These are phyloP conservation scores for Orthonyx spaldingii DNA, from an alignment of 2,113 vertebrate genomes.

Conservation along the genomic window DNA sequence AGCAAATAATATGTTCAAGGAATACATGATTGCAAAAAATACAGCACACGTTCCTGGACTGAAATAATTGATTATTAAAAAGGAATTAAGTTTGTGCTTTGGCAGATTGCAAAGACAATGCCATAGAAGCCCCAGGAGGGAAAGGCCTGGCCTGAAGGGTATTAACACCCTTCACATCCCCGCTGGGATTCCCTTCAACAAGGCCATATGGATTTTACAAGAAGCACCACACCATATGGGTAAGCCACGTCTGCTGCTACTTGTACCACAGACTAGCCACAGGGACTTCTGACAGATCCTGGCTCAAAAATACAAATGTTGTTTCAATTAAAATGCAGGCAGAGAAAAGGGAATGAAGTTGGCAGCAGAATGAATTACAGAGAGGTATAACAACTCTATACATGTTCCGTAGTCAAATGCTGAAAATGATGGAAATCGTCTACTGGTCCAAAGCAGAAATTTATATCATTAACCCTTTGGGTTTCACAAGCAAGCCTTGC, in stretches of 20 bases:
- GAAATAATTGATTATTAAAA: constrained; percentile 95
- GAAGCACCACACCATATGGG: constrained; percentile 91
- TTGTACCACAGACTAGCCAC: constrained; percentile 82
- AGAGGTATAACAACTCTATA: constrained; percentile 66
- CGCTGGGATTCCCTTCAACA: constrained; percentile 86
- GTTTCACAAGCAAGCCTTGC: not conserved
- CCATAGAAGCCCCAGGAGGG: constrained; percentile 85
- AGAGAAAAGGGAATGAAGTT: constrained; percentile 77
- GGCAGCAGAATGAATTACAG: constrained; percentile 74
- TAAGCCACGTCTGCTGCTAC: constrained; percentile 86
- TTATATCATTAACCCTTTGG: constrained; percentile 33
- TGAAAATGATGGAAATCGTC: constrained; percentile 46
- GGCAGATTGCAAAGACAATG: constrained; percentile 97
- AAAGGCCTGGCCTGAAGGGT: constrained; percentile 85
- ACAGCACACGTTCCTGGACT: constrained; percentile 72
- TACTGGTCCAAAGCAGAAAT: constrained; percentile 30
- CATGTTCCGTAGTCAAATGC: constrained; percentile 38
- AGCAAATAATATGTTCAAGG: not conserved
- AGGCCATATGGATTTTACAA: constrained; percentile 97
- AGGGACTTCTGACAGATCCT: constrained; percentile 83
- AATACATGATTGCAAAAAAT: constrained; percentile 46
- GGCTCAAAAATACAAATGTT: constrained; percentile 83
- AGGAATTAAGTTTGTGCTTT: constrained; percentile 82
- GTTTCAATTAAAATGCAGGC: constrained; percentile 84
- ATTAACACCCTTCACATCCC: constrained; percentile 93